Evolutionary conservation across 1,140 invertebrate species (phyloP).

Genomic region (Delia radicum): DNA sequence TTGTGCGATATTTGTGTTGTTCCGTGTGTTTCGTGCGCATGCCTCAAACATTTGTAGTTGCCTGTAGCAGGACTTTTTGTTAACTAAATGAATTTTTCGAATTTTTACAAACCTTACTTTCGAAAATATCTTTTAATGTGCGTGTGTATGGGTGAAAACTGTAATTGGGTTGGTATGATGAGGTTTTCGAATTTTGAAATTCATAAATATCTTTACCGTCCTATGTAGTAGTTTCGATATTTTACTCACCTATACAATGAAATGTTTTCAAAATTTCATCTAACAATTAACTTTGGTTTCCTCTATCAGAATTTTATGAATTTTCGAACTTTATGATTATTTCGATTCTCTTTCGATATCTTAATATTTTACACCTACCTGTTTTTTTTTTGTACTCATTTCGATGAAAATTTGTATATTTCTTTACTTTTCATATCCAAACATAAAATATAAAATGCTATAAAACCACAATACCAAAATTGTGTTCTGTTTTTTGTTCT

Average conservation of each 20-base stretch:
- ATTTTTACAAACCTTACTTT: not conserved
- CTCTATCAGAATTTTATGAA: too few relatives aligned
- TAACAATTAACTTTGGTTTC: too few relatives aligned
- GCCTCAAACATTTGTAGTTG: not conserved
- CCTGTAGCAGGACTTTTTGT: not conserved
- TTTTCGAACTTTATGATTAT: not conserved
- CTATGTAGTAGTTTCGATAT: not conserved
- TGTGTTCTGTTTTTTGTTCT: slow-evolving; percentile 10
- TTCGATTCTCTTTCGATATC: slow-evolving; percentile 1
- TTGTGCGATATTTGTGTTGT: not conserved
- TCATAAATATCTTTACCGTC: not conserved
- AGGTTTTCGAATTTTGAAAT: not conserved
- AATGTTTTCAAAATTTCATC: not conserved
- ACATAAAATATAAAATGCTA: too few relatives aligned
- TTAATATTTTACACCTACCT: not conserved
- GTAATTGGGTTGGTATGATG: not conserved
- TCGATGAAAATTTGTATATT: too few relatives aligned
- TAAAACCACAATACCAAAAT: slow-evolving; percentile 16
- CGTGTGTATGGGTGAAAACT: not conserved
- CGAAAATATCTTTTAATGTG: not conserved
- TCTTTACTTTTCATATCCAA: too few relatives aligned
- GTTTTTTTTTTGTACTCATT: not conserved
- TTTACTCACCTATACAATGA: not conserved
- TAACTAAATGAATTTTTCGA: not conserved
- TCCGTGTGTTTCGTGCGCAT: not conserved